Base-by-base conservation (phyloP, 2,797 vertebrate genomes). In the Sebastes oblongus region DNA sequence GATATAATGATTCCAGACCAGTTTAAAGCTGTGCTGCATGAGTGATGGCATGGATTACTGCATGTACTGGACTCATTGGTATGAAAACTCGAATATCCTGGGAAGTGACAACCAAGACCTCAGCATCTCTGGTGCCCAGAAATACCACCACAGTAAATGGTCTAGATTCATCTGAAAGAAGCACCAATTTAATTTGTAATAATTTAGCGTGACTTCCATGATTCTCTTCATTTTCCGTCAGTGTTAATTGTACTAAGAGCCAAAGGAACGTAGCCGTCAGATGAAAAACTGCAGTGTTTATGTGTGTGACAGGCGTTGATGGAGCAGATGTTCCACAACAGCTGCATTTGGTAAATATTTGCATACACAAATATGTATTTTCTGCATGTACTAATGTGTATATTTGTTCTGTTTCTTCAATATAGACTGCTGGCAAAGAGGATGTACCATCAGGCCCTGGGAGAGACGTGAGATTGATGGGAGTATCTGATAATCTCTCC, bases 1-100 rank as follows among this genome's bases (percentile, higher is more conserved):
- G 50, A 80, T 88, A 79, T 83, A 85, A 89, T 88, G 86, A 89
- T 88, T 91, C 89, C 75, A 79, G 80, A 86, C 86, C 86, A 70
- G 60, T 88, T 91, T 85, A 83, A 87, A 86, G 83, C 74, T 79
- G 85, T 30, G 27, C 84, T 81, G 81, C 80, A 77, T 92, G 86
- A 87, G 34, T 79, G 84, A 86, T 75, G 77, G 66, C 71, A 64
- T 61, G 82, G 85, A 88, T 91, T 80, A 85, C 62, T 83, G 20
- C 32, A 84, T 77, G 39, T 58, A 86, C 66, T 42, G 39, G 70
- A 86, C 66, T 83, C 70, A 66, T 72, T 86, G 67, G 46, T 80
- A 75, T 83, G 73, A 90, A 89, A 88, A 85, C 64, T 81, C 71
- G 66, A 84, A 86, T 88, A 83, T 52, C 29, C 46, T 27, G 9